Base-by-base conservation (phyloP, 2,888 invertebrate genomes). In the Cryptosula pallasiana region DNA sequence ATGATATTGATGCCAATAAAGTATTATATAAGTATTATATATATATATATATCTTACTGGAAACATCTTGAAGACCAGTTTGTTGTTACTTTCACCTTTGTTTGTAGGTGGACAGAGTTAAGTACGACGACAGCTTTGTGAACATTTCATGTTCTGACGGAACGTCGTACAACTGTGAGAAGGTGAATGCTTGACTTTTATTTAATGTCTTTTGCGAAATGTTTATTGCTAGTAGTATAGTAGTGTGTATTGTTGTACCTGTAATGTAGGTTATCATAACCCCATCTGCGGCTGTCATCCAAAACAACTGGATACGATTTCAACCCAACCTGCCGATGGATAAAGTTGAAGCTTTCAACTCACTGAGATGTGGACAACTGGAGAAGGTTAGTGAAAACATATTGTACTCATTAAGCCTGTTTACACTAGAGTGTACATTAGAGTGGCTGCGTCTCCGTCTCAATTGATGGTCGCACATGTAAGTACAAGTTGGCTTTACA, bases 331-430 rank as follows among this genome's bases (percentile, higher is more conserved):
- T 87, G 13, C 86, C 87, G 0, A 76, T 80, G 0, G 71, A 75
- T 13, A 87, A 87, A 74, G 71, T 73, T 1, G 76, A 79, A 20
- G 86, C 86, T 0, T 79, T 87, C 3, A 71, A 77, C 0, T 74
- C 77, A 16, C 78, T 87, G 2, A 87, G 86, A 0, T 81, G 83
- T 69, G 87, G 86, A 1, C 75, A 81, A 29, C 83, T 86, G 54
- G 87, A 87, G 75, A 87, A 87, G 81, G 85, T 86, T 72, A 13
- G 73, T 32, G 58, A 27, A n/a, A n/a, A n/a, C n/a, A n/a, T n/a
- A n/a, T n/a, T n/a, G n/a, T n/a, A n/a, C n/a, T n/a, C n/a, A n/a
- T n/a, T n/a, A n/a, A n/a, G n/a, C n/a, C n/a, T n/a, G n/a, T n/a
- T n/a, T n/a, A n/a, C n/a, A n/a, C n/a, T n/a, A n/a, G n/a, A n/a